phyloP scores from a whole-genome alignment of 2,113 vertebrate species.

The Larimichthys crocea region DNA sequence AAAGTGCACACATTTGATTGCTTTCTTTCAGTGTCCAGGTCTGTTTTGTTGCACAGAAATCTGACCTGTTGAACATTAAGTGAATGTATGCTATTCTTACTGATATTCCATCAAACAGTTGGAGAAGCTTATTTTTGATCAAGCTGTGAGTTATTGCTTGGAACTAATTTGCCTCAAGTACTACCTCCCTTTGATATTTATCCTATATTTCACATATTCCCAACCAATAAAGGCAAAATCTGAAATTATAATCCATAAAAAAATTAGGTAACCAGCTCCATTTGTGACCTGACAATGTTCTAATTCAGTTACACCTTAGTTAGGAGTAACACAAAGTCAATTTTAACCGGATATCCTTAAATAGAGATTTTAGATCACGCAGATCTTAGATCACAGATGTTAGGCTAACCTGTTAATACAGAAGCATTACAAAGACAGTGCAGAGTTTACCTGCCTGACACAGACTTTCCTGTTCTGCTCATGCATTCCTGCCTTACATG shows the following conservation, averaged over 20 bases:
- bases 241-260: constrained; percentile 2
- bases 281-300: constrained; percentile 22
- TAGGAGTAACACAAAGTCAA: constrained; percentile 15
- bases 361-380: constrained; percentile 47
- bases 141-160: constrained; percentile 85
- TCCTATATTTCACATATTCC: constrained; percentile 49
- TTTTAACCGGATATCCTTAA: constrained; percentile 53
- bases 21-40: constrained; percentile 57
- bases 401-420: constrained; percentile 71
- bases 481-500: constrained; percentile 85
- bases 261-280: constrained; percentile 1
- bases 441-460: constrained; percentile 76
- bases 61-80: constrained; percentile 62
- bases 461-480: constrained; percentile 86
- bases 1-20: constrained; percentile 45
- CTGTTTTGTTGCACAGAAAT: constrained; percentile 74
- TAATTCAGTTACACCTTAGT: background rate
- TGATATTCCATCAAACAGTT: constrained; percentile 64
- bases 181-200: constrained; percentile 77
- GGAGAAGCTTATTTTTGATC: constrained; percentile 76
- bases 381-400: constrained; percentile 53
- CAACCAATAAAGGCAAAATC: constrained; percentile 19
- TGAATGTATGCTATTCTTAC: constrained; percentile 74
- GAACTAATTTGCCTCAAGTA: constrained; percentile 71
- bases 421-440: constrained; percentile 69